Percentiles rank a stretch among this genome's conserved stretches.
Conservation (phyloP, 2,888 invertebrate species). For the Xestia sexstrigata region DNA sequence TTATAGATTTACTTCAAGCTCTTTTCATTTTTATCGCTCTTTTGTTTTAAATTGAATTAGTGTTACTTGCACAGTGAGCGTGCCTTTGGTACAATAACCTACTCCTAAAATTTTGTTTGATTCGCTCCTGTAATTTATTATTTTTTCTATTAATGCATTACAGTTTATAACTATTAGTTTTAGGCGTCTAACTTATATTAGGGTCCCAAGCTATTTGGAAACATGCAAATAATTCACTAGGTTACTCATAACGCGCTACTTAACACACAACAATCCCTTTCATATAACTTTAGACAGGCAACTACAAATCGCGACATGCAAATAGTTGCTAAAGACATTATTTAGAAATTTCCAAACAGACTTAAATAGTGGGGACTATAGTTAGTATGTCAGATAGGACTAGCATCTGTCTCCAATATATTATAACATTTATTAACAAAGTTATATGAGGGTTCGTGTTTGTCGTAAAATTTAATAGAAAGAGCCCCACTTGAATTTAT, state of each 20-base stretch:
- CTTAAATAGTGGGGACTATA: conserved; percentile 65
- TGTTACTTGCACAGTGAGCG: not conserved
- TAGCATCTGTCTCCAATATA: conserved; percentile 81
- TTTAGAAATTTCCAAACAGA: conserved; percentile 62
- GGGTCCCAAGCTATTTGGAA: not conserved
- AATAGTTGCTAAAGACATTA: conserved; percentile 63
- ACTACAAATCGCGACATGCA: conserved; percentile 61
- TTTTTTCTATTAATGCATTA: not conserved
- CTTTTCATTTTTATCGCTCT: conserved; percentile 24
- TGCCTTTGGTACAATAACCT: not conserved
- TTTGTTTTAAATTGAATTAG: conserved; percentile 3
- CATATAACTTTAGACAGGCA: conserved; percentile 46
- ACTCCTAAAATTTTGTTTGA: not conserved
- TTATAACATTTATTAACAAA: conserved; percentile 89
- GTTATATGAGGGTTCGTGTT: conserved; percentile 86
- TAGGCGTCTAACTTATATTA: not conserved
- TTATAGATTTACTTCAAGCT: conserved; percentile 66
- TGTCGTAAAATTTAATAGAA: conserved; percentile 89
- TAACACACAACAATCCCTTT: conserved; percentile 39
- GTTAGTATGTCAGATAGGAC: conserved; percentile 72
- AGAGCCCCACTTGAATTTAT: conserved; percentile 84
- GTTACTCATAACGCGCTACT: conserved; percentile 25
- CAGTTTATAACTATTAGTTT: not conserved
- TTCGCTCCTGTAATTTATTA: not conserved
- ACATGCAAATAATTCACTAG: conserved; percentile 22